Percentiles rank a stretch among this genome's conserved stretches.
phyloP scores from a whole-genome alignment of 2,888 invertebrate species.

The Meiosimyza platycephala region DNA sequence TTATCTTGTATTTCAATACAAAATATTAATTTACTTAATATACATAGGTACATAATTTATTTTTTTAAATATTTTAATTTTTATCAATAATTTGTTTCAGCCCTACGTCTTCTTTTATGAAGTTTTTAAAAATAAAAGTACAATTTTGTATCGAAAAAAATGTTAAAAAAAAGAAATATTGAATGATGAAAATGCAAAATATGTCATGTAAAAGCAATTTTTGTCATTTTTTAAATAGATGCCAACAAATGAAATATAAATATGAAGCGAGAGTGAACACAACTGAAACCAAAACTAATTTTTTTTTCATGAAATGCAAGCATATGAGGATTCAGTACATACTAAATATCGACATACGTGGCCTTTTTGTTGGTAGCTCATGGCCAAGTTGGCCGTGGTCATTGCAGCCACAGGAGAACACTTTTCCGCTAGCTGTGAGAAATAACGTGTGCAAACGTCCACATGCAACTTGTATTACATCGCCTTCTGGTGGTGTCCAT shows the following conservation, averaged over 20 bases:
- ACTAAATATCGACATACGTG: slow-evolving; percentile 75
- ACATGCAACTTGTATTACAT: slow-evolving; percentile 74
- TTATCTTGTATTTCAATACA: no score
- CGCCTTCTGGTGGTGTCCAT: slow-evolving; percentile 71
- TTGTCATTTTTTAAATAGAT: no score
- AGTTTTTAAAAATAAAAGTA: no score
- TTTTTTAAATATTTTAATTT: no score
- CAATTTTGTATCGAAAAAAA: background rate
- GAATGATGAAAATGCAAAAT: background rate
- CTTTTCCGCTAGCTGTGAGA: slow-evolving; percentile 79
- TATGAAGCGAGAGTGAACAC: background rate
- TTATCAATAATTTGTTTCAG: background rate
- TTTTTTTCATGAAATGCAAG: background rate
- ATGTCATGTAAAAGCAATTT: background rate
- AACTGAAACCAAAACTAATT: no score
- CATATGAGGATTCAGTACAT: slow-evolving; percentile 65
- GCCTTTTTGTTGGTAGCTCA: slow-evolving; percentile 73
- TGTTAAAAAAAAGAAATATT: background rate
- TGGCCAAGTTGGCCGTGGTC: slow-evolving; percentile 93
- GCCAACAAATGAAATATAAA: background rate
- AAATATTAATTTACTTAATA: no score
- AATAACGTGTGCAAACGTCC: slow-evolving; percentile 87
- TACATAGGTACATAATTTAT: no score
- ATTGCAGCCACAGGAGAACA: slow-evolving; percentile 94
- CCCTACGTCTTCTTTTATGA: slow-evolving; percentile 1